These are phyloP conservation scores for Mesocricetus auratus DNA, from an alignment of 2,113 vertebrate species.

Conservation along the genomic window DNA sequence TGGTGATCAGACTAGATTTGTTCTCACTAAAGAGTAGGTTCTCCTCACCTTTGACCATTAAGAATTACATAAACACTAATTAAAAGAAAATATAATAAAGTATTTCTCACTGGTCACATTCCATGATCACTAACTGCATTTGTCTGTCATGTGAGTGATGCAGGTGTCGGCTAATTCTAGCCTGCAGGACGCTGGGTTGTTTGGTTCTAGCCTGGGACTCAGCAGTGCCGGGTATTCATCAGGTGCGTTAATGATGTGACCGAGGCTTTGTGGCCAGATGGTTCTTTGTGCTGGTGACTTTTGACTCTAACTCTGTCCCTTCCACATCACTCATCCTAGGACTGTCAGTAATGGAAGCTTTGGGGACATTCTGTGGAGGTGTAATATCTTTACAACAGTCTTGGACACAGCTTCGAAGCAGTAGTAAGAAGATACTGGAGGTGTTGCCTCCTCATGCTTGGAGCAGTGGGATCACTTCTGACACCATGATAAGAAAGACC, in stretches of 20 bases:
- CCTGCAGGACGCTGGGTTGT: neutral
- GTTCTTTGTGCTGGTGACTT: neutral
- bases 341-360: neutral
- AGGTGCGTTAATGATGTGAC: neutral
- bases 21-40: neutral
- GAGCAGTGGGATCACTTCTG: neutral
- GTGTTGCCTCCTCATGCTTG: neutral
- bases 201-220: neutral
- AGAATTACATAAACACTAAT: slow-evolving; percentile 19
- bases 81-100: neutral
- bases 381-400: neutral
- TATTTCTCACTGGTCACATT: neutral
- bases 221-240: neutral
- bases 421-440: neutral
- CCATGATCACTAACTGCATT: neutral
- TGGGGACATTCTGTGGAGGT: neutral
- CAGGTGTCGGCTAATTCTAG: neutral
- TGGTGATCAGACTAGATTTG: neutral
- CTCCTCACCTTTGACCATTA: neutral
- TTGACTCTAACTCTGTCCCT: neutral
- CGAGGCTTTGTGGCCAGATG: neutral
- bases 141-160: neutral
- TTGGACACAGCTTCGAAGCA: neutral
- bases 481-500: neutral
- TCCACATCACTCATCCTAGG: neutral